Base-by-base conservation (phyloP, 2,888 invertebrate genomes). In the Agonopterix alstromeriana region DNA sequence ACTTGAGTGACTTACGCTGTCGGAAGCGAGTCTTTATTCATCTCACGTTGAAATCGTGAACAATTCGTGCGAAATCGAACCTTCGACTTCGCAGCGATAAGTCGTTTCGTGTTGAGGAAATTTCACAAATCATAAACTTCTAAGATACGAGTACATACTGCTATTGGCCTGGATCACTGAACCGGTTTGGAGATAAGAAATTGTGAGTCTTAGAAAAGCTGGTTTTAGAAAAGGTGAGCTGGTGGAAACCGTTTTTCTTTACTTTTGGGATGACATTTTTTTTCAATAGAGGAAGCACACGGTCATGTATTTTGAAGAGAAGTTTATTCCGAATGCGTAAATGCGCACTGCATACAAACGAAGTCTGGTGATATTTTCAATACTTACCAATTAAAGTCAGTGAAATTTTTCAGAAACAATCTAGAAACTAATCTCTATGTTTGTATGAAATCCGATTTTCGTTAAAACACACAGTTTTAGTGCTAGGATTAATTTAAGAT, bases 111-210 rank as follows among this genome's bases (percentile, higher is more conserved):
- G 58, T 60, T 62, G 61, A 57, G 60, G 48, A 56, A 59, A 63
- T 65, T 65, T 65, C 54, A 65, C 65, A 63, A 61, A 62, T 61
- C 65, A 63, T 63, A 62, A 61, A 63, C 48, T 42, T 45, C 46
- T 48, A 54, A 57, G 43, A 42, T 38, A 38, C 9, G 45, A 45
- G 36, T 42, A 46, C 46, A 46, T 46, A 40, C 38, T 46, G 43
- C 56, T 14, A 46, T 46, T 58, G 55, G 55, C 46, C 48, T 47
- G 47, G 48, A 45, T 53, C 61, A 61, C 48, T 60, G 58, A 57
- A 45, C 57, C 51, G 59, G 45, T 53, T 52, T 8, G 3, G n/a
- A 8, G 45, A 46, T 46, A 46, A 46, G 40, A 27, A 46, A 27
- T 36, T 40, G 45, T 40, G 40, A 40, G 38, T 44, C 36, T 8